Evolutionary conservation across 2,113 vertebrate species (phyloP).

Genomic region (Microtus ochrogaster): DNA sequence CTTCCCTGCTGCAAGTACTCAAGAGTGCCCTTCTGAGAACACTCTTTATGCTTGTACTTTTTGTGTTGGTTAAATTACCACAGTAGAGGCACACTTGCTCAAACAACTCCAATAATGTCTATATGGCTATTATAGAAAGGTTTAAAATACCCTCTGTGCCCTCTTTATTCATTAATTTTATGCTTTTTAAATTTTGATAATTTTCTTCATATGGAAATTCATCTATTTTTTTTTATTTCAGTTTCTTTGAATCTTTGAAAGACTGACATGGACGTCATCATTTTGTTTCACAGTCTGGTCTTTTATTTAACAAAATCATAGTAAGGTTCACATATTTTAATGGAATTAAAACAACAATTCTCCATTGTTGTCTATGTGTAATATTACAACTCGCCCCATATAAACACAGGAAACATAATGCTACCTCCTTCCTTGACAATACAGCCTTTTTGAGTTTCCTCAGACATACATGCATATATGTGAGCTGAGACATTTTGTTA

Average conservation of each 20-base stretch:
- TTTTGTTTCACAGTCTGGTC: background rate
- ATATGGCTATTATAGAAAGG: background rate
- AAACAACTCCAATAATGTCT: background rate
- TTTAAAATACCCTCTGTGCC: background rate
- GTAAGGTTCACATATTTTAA: conserved; percentile 31
- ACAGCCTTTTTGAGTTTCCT: background rate
- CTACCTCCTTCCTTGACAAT: background rate
- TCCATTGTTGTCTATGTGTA: background rate
- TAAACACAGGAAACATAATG: background rate
- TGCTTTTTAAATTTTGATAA: background rate
- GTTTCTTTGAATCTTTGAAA: conserved; percentile 44
- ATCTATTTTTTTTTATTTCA: background rate
- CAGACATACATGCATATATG: background rate
- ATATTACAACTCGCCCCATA: background rate
- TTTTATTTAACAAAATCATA: conserved; percentile 40
- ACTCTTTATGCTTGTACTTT: background rate
- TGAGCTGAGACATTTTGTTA: background rate
- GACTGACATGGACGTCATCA: background rate
- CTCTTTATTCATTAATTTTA: background rate
- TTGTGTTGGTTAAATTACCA: background rate
- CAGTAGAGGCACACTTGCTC: conserved; percentile 5
- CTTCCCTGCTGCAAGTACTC: background rate
- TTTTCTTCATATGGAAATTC: conserved; percentile 12
- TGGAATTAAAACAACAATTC: background rate
- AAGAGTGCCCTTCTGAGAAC: conserved; percentile 2